Conservation (phyloP, 2,888 invertebrate genomes). For the Calameuta filiformis region DNA sequence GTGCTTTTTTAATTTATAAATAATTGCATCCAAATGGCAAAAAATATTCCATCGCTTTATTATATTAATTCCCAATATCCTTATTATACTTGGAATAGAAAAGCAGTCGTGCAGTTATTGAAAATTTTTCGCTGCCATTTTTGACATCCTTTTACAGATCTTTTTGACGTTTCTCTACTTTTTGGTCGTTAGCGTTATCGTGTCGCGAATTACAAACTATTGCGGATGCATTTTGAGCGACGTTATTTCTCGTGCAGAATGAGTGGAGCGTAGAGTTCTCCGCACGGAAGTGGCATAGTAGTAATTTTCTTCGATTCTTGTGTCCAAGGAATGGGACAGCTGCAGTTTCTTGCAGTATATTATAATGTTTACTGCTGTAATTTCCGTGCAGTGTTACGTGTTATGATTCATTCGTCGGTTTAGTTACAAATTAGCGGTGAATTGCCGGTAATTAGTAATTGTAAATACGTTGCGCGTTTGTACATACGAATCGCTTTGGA, state of each 20-base stretch:
- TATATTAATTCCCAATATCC: not conserved
- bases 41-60: not conserved
- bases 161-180: not conserved
- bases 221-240: not conserved
- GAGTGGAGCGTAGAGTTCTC: not conserved
- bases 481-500: slow-evolving; percentile 16
- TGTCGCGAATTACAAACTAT: not conserved
- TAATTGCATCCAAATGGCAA: not conserved
- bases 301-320: not conserved
- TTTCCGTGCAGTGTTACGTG: not conserved
- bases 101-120: not conserved
- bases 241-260: not conserved
- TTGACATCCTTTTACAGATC: not conserved
- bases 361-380: not conserved
- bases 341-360: not conserved
- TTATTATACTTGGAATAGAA: not conserved
- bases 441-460: slow-evolving; percentile 19
- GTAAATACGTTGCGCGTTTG: slow-evolving; percentile 13
- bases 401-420: slow-evolving; percentile 3
- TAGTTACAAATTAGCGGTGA: slow-evolving; percentile 18
- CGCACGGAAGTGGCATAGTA: not conserved
- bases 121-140: not conserved
- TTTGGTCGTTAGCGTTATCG: not conserved
- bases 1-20: not conserved
- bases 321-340: not conserved